Percentiles rank a stretch among this genome's conserved stretches.
Conservation (phyloP, 2,888 invertebrate genomes). For the Syritta pipiens region DNA sequence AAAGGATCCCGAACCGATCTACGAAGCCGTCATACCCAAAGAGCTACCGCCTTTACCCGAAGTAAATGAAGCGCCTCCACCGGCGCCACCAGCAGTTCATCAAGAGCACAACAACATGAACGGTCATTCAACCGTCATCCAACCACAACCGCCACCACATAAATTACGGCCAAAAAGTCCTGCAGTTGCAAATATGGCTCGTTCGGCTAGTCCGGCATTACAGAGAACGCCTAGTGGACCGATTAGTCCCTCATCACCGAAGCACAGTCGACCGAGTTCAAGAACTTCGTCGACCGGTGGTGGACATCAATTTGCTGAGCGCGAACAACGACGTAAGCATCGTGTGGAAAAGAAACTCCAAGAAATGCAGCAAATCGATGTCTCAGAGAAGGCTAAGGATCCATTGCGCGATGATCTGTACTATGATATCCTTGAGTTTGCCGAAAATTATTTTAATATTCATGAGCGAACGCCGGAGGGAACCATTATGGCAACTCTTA, state of each 20-base stretch:
- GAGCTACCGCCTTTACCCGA: constrained; percentile 79
- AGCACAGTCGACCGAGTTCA: constrained; percentile 80
- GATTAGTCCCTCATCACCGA: constrained; percentile 79
- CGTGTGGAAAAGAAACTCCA: constrained; percentile 92
- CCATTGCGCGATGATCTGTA: constrained; percentile 81
- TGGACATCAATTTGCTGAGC: constrained; percentile 81
- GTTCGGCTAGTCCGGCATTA: constrained; percentile 73
- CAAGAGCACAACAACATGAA: constrained; percentile 62
- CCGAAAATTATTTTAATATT: constrained; percentile 94
- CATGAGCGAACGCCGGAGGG: constrained; percentile 93
- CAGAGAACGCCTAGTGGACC: constrained; percentile 71
- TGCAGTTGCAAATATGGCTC: constrained; percentile 74
- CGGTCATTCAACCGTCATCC: constrained; percentile 14
- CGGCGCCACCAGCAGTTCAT: constrained; percentile 43
- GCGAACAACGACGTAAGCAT: constrained; percentile 89
- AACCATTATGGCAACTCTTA: constrained; percentile 91
- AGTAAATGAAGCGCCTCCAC: constrained; percentile 71
- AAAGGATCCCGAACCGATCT: constrained; percentile 86
- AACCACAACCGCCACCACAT: constrained; percentile 71
- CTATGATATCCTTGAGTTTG: constrained; percentile 94
- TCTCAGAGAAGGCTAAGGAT: constrained; percentile 77
- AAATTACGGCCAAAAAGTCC: constrained; percentile 77
- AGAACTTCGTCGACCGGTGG: constrained; percentile 80
- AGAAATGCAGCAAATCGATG: constrained; percentile 84
- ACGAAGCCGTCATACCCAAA: constrained; percentile 90